Evolutionary conservation across 2,797 vertebrate genomes (phyloP), one percentile per base, ranked within the genome.

Genomic region (Tenualosa thibaudeaui): DNA sequence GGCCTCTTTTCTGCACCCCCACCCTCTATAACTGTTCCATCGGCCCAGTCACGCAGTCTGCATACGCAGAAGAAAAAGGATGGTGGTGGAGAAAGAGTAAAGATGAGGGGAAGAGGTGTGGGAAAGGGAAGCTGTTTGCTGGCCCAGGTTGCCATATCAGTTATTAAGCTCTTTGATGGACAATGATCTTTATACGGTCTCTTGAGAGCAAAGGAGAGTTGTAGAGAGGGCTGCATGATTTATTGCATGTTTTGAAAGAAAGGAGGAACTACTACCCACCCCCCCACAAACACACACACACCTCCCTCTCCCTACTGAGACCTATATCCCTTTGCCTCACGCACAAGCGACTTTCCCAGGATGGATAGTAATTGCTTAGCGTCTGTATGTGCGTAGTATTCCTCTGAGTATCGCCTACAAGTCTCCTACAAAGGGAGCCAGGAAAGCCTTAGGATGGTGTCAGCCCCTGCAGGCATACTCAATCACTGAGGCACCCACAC

Each of bases 171-270:
- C 15, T 43, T 43, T 75, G 68, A 75, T 13, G 37, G 68, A 75
- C 37, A 75, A 31, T 40, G 71, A 78, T 78, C 17, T 78, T 43
- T 78, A 78, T 7, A 22, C 3, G 17, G 40, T 43, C 71, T 78
- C 71, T 19, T 46, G 71, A 78, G 71, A 78, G 31, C 31, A 1
- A 31, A 31, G 5, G 15, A 40, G 5, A 78, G 71, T 78, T 78
- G 17, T 17, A 43, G 40, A 43, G 71, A 78, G 19, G 37, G 71
- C 71, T 78, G 71, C 43, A 46, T 78, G 71, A 78, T 78, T 78
- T 78, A 78, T 78, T 43, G 71, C 37, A 19, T 78, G 71, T 78
- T 78, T 46, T 22, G 71, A 46, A 60, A 86, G 2, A 40, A 81
- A 37, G 2, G 53, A 54, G 85, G 10, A 26, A 75, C 0, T 7